Conservation (phyloP, 2,113 vertebrate species). For the Rhea americana region DNA sequence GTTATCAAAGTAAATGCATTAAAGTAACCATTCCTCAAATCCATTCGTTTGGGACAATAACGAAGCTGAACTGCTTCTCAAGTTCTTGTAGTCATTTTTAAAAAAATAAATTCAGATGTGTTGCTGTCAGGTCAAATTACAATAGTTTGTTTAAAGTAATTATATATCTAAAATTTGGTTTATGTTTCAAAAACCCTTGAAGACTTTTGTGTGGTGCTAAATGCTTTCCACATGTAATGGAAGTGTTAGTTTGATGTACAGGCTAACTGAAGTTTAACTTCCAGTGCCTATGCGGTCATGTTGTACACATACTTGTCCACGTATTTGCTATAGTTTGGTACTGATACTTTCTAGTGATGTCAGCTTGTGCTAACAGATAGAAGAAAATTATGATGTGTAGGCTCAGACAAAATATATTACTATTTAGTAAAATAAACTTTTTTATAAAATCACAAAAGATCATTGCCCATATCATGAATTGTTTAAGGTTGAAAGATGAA, state of each 20-base stretch:
- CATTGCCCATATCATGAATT: not conserved
- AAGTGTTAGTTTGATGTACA: not conserved
- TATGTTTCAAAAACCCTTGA: slow-evolving; percentile 12
- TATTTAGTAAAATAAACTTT: not conserved
- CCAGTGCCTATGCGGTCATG: not conserved
- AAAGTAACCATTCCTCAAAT: not conserved
- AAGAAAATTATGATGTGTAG: not conserved
- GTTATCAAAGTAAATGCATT: slow-evolving; percentile 10
- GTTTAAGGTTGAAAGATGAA: not conserved
- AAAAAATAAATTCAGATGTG: slow-evolving; percentile 9
- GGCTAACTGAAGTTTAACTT: not conserved
- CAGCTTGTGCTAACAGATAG: not conserved
- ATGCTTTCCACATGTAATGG: slow-evolving; percentile 34
- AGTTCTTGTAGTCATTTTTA: not conserved
- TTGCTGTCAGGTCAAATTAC: not conserved
- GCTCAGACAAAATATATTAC: not conserved
- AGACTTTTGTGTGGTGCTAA: not conserved
- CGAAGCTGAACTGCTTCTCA: not conserved
- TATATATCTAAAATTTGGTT: not conserved
- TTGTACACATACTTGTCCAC: not conserved
- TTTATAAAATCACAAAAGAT: not conserved
- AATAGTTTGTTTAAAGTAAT: slow-evolving; percentile 9
- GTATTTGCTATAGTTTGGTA: not conserved
- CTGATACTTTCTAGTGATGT: not conserved
- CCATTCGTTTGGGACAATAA: not conserved